Percentiles rank a stretch among this genome's conserved stretches.
Evolutionary conservation across 2,797 vertebrate genomes (phyloP).

Genomic region (Helarctos malayanus): DNA sequence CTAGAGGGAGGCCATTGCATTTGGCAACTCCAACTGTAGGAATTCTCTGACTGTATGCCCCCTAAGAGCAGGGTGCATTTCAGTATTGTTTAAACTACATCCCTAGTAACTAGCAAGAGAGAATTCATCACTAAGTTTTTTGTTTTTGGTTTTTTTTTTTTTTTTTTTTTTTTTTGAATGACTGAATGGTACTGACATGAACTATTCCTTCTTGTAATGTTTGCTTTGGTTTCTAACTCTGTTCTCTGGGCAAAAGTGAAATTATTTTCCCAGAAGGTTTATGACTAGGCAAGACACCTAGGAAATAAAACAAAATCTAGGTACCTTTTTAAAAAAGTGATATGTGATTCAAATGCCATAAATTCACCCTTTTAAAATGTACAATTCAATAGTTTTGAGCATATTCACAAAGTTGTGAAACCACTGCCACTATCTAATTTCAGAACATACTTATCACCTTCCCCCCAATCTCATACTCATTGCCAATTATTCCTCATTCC

Average conservation of each 20-base stretch:
- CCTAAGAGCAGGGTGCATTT: background rate
- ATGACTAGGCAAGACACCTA: background rate
- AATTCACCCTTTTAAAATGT: background rate
- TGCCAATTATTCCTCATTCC: background rate
- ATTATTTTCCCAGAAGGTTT: background rate
- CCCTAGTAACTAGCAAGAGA: background rate
- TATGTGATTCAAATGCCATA: background rate
- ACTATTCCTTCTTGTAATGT: background rate
- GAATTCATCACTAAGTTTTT: background rate
- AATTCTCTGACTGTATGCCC: background rate
- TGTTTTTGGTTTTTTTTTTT: background rate
- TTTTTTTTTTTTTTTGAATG: background rate
- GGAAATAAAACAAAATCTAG: slow-evolving; percentile 21
- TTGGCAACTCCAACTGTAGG: background rate
- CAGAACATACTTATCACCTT: background rate
- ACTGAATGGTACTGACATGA: background rate
- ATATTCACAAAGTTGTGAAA: background rate
- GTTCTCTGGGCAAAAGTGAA: slow-evolving; percentile 7
- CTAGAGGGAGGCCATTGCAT: background rate
- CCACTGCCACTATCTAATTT: background rate
- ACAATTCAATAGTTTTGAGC: background rate
- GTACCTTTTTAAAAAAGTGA: background rate
- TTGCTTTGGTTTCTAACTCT: background rate
- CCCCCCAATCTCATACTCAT: background rate
- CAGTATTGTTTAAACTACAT: background rate